Evolutionary conservation across 2,113 vertebrate genomes (phyloP).

Genomic region (Paracanthobrama guichenoti): DNA sequence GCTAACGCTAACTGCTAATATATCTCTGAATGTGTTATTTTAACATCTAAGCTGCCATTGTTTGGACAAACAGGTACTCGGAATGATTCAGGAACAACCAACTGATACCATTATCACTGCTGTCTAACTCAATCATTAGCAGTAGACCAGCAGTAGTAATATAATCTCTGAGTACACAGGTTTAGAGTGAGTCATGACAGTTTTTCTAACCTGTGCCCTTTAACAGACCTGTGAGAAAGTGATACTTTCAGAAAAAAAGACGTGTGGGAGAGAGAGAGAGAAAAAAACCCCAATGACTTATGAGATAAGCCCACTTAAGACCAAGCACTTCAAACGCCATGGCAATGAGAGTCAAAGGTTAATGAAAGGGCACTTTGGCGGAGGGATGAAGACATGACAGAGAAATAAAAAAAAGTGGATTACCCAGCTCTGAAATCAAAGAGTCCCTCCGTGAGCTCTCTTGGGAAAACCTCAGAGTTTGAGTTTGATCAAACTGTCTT

Average conservation of each 20-base stretch:
- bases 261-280: neutral
- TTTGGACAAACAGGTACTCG: neutral
- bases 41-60: neutral
- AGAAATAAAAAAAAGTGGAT: conserved; percentile 56
- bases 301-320: conserved; percentile 57
- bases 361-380: conserved; percentile 55
- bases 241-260: conserved; percentile 48
- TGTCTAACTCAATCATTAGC: neutral
- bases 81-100: neutral
- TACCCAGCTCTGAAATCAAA: conserved; percentile 62
- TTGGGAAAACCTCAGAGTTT: conserved; percentile 4
- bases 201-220: conserved; percentile 49
- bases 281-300: conserved; percentile 41
- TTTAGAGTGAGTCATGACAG: conserved; percentile 22
- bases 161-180: neutral
- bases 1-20: neutral
- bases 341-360: conserved; percentile 60
- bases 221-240: conserved; percentile 57
- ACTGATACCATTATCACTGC: neutral
- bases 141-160: neutral
- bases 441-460: conserved; percentile 27
- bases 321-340: conserved; percentile 56
- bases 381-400: conserved; percentile 57
- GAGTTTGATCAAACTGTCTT: conserved; percentile 31
- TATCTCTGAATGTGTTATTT: neutral